phyloP scores from a whole-genome alignment of 2,888 invertebrate species.

The Acrobasis repandana region DNA sequence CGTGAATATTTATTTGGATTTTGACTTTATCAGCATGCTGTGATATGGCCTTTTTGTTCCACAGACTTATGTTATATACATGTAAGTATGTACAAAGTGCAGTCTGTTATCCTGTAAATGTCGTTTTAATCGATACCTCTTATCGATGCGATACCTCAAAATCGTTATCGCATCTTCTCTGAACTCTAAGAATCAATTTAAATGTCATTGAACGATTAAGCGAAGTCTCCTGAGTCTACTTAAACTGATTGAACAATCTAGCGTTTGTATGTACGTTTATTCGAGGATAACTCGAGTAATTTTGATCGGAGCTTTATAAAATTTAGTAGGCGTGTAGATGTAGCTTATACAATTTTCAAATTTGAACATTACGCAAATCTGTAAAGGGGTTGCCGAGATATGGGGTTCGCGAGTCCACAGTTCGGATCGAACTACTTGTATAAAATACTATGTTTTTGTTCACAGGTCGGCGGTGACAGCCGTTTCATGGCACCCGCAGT shows the following conservation, averaged over 20 bases:
- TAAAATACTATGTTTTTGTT: slow-evolving; percentile 29
- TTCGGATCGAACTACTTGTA: no score
- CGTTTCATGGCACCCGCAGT: slow-evolving; percentile 94
- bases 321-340: no score
- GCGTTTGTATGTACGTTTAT: no score
- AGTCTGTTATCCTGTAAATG: neutral
- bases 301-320: no score
- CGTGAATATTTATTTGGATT: slow-evolving; percentile 14
- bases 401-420: no score
- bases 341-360: no score
- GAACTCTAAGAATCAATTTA: neutral
- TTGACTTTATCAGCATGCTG: slow-evolving; percentile 18
- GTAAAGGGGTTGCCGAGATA: no score
- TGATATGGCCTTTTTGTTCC: slow-evolving; percentile 12
- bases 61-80: neutral
- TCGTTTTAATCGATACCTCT: neutral
- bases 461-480: slow-evolving; percentile 92
- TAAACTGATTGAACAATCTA: no score
- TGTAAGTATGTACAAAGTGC: neutral
- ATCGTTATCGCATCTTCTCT: neutral
- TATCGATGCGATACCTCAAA: neutral
- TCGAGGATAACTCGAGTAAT: no score
- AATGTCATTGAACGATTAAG: no score
- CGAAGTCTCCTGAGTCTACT: no score
- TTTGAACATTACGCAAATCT: no score